phyloP scores from a whole-genome alignment of 2,113 vertebrate species.

The Siniperca knerii region DNA sequence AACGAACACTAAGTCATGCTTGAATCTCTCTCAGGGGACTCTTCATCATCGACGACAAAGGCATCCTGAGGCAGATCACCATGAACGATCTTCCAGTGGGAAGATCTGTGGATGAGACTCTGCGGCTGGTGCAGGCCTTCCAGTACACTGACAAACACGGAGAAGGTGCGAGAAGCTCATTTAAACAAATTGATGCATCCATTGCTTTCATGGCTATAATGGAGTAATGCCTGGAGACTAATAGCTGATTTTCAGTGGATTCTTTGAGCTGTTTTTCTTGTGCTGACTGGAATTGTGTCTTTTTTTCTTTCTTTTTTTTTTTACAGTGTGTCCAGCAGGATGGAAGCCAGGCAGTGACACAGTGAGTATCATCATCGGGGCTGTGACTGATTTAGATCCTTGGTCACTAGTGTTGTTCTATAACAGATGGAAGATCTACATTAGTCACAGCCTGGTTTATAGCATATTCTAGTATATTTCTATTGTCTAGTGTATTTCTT shows the following conservation, averaged over 20 bases:
- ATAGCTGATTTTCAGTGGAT: background rate
- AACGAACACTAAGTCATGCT: background rate
- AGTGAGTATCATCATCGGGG: constrained; percentile 83
- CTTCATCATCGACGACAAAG: constrained; percentile 96
- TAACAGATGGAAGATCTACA: background rate
- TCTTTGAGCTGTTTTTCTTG: background rate
- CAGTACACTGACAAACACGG: constrained; percentile 97
- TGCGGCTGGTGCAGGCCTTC: constrained; percentile 96
- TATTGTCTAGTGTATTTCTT: background rate
- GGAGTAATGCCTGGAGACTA: background rate
- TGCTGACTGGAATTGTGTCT: constrained; percentile 12
- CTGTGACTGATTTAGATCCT: background rate
- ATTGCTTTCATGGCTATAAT: background rate
- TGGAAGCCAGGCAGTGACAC: constrained; percentile 99
- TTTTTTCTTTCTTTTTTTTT: constrained; percentile 4
- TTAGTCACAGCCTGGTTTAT: background rate
- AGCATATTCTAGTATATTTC: background rate
- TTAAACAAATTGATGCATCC: background rate
- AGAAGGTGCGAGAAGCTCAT: constrained; percentile 86
- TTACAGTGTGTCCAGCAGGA: constrained; percentile 94
- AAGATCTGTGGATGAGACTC: constrained; percentile 96
- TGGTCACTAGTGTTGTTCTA: constrained; percentile 6
- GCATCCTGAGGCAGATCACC: constrained; percentile 94
- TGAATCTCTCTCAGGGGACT: constrained; percentile 87
- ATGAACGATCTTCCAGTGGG: constrained; percentile 98